These are phyloP conservation scores for Oasisia sp. DNA, from an alignment of 2,888 invertebrate species.

Conservation along the genomic window DNA sequence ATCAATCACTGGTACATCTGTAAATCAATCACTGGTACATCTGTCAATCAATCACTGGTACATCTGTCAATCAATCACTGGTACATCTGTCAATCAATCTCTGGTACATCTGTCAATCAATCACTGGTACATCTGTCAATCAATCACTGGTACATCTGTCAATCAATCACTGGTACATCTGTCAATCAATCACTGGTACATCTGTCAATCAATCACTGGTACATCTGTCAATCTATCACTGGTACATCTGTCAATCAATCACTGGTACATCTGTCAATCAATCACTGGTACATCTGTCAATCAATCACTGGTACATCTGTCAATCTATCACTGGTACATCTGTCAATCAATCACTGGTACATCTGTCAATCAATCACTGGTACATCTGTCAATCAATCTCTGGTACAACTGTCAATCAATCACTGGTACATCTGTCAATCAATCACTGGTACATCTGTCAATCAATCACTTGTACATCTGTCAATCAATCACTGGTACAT, in stretches of 20 bases:
- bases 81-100: conserved; percentile 50
- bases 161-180: too few species aligned
- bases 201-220: too few species aligned
- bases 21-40: neutral
- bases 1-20: neutral
- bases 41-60: neutral
- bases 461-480: conserved; percentile 38
- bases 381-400: conserved; percentile 48
- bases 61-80: conserved; percentile 22
- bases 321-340: neutral
- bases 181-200: too few species aligned
- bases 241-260: neutral
- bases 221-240: conserved; percentile 46
- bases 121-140: neutral
- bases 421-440: neutral
- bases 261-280: neutral
- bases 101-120: too few species aligned
- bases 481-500: neutral
- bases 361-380: too few species aligned
- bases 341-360: neutral
- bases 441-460: neutral
- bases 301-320: conserved; percentile 38
- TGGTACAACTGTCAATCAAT: neutral
- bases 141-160: neutral
- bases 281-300: neutral